Conservation (phyloP, 1,140 invertebrate species). For the Dreissena rostriformis region DNA sequence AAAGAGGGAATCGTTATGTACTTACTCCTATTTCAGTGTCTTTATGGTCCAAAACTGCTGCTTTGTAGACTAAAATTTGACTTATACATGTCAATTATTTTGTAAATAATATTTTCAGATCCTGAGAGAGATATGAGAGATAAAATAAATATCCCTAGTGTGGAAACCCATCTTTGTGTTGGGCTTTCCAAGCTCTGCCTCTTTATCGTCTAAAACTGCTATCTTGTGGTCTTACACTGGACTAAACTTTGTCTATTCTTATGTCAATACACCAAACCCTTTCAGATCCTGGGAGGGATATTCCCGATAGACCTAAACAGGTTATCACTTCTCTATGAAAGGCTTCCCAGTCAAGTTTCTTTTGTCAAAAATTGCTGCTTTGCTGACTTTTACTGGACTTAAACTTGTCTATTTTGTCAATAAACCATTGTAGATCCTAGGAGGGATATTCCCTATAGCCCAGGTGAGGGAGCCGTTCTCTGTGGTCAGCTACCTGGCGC, state of each 20-base stretch:
- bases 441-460: conserved; percentile 96
- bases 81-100: not conserved
- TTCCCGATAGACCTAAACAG: conserved; percentile 96
- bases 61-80: not conserved
- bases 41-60: not conserved
- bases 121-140: conserved; percentile 95
- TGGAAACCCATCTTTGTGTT: no score
- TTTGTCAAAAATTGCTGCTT: not conserved
- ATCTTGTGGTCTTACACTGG: not conserved
- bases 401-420: not conserved
- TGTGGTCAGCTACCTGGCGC: conserved; percentile 90
- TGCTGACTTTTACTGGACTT: not conserved
- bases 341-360: no score
- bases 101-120: conserved; percentile 80
- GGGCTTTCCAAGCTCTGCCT: no score
- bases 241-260: not conserved
- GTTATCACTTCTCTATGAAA: conserved; percentile 94
- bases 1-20: not conserved
- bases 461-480: conserved; percentile 96
- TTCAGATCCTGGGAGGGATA: conserved; percentile 90
- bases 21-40: not conserved
- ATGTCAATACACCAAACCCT: conserved; percentile 11
- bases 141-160: no score
- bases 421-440: conserved; percentile 84
- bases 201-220: not conserved